phyloP scores from a whole-genome alignment of 2,113 vertebrate species.

The Corythornis vintsioides region DNA sequence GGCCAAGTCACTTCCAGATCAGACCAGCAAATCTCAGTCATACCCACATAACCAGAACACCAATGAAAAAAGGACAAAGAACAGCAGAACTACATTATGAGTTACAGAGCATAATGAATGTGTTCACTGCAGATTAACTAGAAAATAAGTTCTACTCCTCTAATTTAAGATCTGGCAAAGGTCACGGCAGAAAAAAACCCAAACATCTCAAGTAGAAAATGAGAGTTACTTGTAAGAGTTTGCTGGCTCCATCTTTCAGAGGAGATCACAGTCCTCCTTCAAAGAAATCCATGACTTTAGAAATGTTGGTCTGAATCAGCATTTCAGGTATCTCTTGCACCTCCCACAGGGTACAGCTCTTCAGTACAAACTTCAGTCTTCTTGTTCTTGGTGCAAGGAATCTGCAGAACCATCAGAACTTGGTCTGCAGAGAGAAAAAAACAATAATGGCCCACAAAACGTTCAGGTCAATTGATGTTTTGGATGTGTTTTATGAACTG shows the following conservation, averaged over 20 bases:
- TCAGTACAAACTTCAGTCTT: not conserved
- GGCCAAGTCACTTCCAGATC: not conserved
- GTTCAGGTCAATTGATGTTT: not conserved
- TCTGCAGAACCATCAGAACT: slow-evolving; percentile 20
- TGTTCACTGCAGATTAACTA: not conserved
- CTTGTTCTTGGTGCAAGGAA: not conserved
- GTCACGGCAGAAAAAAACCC: not conserved
- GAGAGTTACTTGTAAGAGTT: not conserved
- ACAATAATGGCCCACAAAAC: not conserved
- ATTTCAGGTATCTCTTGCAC: not conserved
- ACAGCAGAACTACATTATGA: not conserved
- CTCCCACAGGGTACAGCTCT: not conserved
- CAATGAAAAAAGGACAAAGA: not conserved
- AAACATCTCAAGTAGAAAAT: not conserved
- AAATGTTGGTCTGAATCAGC: not conserved
- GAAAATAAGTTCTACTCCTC: not conserved
- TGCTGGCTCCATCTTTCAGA: not conserved
- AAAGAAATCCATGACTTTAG: not conserved
- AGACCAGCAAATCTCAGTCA: not conserved
- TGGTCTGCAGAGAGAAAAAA: slow-evolving; percentile 46
- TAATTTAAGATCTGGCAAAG: not conserved
- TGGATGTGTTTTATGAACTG: slow-evolving; percentile 64
- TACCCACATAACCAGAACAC: not conserved
- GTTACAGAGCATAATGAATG: not conserved
- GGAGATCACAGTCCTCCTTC: not conserved